Percentiles rank a stretch among this genome's conserved stretches.
phyloP scores from a whole-genome alignment of 2,113 vertebrate genomes.

The Cynocephalus volans region DNA sequence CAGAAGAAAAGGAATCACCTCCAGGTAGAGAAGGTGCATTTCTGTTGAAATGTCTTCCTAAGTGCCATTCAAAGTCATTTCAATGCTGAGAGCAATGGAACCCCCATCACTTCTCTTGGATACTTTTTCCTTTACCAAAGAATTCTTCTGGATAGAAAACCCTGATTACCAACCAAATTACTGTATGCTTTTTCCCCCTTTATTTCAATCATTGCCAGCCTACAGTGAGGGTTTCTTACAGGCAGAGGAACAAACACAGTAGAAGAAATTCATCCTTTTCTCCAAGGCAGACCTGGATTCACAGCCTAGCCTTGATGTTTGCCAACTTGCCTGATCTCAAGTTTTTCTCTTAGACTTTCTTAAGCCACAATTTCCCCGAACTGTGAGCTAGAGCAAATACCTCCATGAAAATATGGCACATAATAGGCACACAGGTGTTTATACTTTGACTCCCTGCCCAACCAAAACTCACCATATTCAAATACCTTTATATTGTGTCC shows the following conservation, averaged over 20 bases:
- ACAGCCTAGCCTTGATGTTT: background rate
- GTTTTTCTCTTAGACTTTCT: background rate
- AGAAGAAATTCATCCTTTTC: background rate
- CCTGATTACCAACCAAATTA: background rate
- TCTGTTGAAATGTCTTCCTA: background rate
- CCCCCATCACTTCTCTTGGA: background rate
- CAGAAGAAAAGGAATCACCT: background rate
- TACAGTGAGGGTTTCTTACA: background rate
- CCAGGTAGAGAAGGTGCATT: background rate
- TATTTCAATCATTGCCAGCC: background rate
- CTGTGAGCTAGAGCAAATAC: background rate
- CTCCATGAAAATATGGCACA: background rate
- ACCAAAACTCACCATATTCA: background rate
- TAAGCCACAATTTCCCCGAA: background rate
- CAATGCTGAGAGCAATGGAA: background rate
- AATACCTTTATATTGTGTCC: background rate
- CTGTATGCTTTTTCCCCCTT: background rate
- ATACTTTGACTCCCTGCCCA: background rate
- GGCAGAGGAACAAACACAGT: background rate
- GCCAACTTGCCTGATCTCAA: background rate
- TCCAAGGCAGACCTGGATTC: background rate
- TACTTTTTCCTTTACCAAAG: background rate
- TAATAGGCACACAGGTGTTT: background rate
- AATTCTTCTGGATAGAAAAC: conserved; percentile 14
- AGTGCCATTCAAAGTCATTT: background rate